phyloP scores from a whole-genome alignment of 2,797 vertebrate genomes.

The Borostomias antarcticus region DNA sequence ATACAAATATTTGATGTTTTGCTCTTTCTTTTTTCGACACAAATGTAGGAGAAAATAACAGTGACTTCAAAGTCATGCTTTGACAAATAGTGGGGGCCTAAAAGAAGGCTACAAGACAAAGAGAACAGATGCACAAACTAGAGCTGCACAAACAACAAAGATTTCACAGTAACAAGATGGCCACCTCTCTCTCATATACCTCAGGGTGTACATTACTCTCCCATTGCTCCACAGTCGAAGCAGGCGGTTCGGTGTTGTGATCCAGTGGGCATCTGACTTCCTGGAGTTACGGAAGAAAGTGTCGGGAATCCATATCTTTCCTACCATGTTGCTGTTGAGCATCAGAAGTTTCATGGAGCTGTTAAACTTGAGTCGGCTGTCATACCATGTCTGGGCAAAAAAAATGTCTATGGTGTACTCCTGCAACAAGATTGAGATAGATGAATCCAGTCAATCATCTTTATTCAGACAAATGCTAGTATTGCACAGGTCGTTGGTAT shows the following conservation, averaged over 20 bases:
- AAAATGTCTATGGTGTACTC: constrained; percentile 97
- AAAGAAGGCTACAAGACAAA: constrained; percentile 41
- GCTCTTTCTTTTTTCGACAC: constrained; percentile 23
- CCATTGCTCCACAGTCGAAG: constrained; percentile 93
- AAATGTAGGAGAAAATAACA: constrained; percentile 23
- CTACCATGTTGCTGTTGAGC: constrained; percentile 98
- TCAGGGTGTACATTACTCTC: constrained; percentile 91
- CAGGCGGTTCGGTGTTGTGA: constrained; percentile 94
- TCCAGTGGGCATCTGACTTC: constrained; percentile 97
- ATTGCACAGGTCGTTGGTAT: too few relatives aligned
- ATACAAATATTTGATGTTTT: constrained; percentile 14
- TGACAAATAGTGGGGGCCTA: constrained; percentile 42
- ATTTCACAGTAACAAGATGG: constrained; percentile 4
- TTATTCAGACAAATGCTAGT: not conserved
- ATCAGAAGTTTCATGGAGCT: constrained; percentile 94
- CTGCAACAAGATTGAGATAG: constrained; percentile 50
- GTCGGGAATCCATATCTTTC: constrained; percentile 98
- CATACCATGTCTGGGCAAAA: constrained; percentile 97
- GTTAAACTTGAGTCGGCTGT: constrained; percentile 94
- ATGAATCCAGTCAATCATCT: not conserved
- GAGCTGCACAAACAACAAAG: constrained; percentile 65
- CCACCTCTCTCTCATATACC: too few relatives aligned
- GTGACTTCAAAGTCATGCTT: constrained; percentile 32
- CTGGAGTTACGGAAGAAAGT: constrained; percentile 97
- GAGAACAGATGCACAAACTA: constrained; percentile 54